Percentiles rank a stretch among this genome's conserved stretches.
Conservation (phyloP, 2,888 invertebrate species). For the Dexiosoma caninum region DNA sequence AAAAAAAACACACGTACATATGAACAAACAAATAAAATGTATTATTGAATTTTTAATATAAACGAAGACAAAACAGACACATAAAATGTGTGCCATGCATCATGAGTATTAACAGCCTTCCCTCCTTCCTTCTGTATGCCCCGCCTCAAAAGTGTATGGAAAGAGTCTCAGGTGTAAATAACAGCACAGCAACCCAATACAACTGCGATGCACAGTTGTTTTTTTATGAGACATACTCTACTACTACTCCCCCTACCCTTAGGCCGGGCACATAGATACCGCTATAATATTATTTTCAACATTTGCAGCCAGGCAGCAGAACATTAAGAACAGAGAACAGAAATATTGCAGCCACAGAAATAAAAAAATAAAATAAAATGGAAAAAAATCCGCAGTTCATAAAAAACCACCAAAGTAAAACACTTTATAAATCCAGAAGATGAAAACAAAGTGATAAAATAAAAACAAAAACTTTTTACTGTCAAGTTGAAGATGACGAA, state of each 20-base stretch:
- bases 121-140: neutral
- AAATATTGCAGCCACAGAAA: neutral
- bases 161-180: constrained; percentile 59
- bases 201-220: neutral
- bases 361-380: too few species aligned
- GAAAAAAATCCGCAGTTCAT: constrained; percentile 45
- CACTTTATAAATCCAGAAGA: constrained; percentile 43
- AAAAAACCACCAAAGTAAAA: constrained; percentile 34
- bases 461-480: constrained; percentile 41
- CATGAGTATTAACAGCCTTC: neutral
- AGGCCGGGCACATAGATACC: constrained; percentile 38
- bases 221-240: neutral
- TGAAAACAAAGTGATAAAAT: neutral
- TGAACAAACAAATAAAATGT: constrained; percentile 9
- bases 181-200: constrained; percentile 13
- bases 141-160: constrained; percentile 3
- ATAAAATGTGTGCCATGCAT: constrained; percentile 22
- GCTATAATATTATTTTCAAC: constrained; percentile 4
- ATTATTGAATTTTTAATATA: constrained; percentile 58
- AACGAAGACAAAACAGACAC: neutral
- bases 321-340: constrained; percentile 6
- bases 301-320: neutral
- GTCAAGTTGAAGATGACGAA: constrained; percentile 46
- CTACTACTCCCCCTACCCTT: neutral
- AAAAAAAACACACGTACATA: neutral